Evolutionary conservation across 2,797 vertebrate genomes (phyloP), one percentile per base, ranked within the genome.

Genomic region (Syndactyla subalaris): DNA sequence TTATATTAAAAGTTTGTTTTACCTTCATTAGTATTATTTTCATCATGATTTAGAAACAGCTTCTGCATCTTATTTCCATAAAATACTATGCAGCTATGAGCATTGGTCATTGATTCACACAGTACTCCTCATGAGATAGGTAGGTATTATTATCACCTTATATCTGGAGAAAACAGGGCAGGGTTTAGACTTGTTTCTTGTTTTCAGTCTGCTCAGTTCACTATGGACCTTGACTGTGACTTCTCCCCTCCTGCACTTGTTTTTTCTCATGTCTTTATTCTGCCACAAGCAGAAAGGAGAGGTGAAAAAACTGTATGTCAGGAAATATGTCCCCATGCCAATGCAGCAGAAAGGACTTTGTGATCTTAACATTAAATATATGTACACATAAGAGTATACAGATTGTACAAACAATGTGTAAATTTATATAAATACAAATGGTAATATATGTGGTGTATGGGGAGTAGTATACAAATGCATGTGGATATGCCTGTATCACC

Each of bases 1-100:
- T 76, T 70, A n/a, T 77, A 70, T 59, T 55, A 63, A 74, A 93
- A 39, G 36, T 82, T 92, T 95, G 30, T 30, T 92, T 95, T 93
- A 80, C 66, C 51, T 75, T 81, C 32, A 41, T 82, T 46, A 87
- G 32, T 83, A 36, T 73, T 79, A 63, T 73, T 89, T 91, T 89
- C 45, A 59, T 72, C 43, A 52, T 0, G 0, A 57, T 92, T 82
- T 63, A 66, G 78, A 93, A 89, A 68, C 29, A 88, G 34, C 39
- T 85, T 58, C 61, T 58, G 65, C 73, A 83, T 91, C 43, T 84
- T 92, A 74, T 72, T 89, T 92, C 70, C 38, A 38, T 86, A 89
- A 95, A 92, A 92, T 48, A 70, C 18, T 4, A 1, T 29, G 18
- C 41, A 90, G 54, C 51, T 80, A 45, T 74, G 51, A 92, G 32